Conservation (phyloP, 2,113 vertebrate species). For the Cyanoramphus novaezelandiae region DNA sequence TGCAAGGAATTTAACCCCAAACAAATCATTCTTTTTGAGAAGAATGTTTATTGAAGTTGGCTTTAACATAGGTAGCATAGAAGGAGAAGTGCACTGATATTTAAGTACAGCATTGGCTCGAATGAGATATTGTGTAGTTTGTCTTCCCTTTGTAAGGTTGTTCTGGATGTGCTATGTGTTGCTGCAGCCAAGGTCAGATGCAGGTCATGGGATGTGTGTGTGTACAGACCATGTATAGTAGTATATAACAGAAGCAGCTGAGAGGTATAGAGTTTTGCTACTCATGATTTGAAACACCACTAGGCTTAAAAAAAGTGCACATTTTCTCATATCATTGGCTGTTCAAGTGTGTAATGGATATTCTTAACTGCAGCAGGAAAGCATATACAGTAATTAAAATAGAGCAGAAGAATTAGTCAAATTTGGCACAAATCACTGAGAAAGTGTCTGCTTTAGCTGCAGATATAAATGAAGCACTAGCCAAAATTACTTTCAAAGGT, state of each 20-base stretch:
- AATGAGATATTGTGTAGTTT: neutral
- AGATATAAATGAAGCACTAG: slow-evolving; percentile 65
- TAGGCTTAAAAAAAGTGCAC: neutral
- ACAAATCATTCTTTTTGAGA: neutral
- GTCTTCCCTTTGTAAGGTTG: neutral
- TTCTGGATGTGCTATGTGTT: neutral
- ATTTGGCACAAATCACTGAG: slow-evolving; percentile 57
- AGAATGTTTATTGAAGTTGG: neutral
- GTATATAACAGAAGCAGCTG: neutral
- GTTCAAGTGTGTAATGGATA: slow-evolving; percentile 56
- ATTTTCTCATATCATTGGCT: neutral
- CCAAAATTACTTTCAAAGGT: slow-evolving; percentile 64
- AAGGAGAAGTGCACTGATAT: neutral
- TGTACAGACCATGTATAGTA: neutral
- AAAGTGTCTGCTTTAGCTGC: slow-evolving; percentile 56
- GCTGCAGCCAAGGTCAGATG: neutral
- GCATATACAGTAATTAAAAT: slow-evolving; percentile 66
- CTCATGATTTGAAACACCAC: slow-evolving; percentile 17
- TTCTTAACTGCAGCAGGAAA: slow-evolving; percentile 55
- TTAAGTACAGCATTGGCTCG: neutral
- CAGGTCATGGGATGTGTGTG: neutral
- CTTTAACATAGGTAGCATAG: neutral
- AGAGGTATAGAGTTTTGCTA: neutral
- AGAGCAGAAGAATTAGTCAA: slow-evolving; percentile 53
- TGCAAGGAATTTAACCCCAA: neutral